Evolutionary conservation across 2,888 invertebrate species (phyloP), one percentile per base, ranked within the genome.

Genomic region (Temnothorax unifasciatus): DNA sequence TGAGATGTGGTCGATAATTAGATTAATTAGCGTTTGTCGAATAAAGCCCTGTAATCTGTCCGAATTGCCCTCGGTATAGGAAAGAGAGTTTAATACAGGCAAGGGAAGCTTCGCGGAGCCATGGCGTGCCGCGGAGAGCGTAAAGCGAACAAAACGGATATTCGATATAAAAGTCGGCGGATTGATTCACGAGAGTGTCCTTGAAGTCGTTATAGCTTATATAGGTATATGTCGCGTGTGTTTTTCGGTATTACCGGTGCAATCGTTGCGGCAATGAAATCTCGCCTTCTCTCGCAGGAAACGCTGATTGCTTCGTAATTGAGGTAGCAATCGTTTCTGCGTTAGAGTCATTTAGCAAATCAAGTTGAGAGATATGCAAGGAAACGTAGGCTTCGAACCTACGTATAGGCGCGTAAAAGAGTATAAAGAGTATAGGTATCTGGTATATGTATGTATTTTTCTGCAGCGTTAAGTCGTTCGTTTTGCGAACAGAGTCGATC

Each of bases 1-100:
- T 88, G 89, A 88, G 88, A 88, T 88, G 87, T 85, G 90, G 88
- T 86, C 91, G 91, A 91, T 94, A 94, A 94, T 93, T 93, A 92
- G 93, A 93, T 94, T 94, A 94, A 94, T 93, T 93, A 93, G 86
- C 91, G 87, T 91, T 91, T 86, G 90, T 85, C 86, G 89, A 91
- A 91, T 89, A 88, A 92, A 90, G 89, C 89, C 92, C 92, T 92
- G 91, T 92, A 92, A 93, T 92, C 91, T 90, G 84, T 76, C 18
- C 34, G 59, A 68, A 82, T 83, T 83, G 64, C 84, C 84, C 86
- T 77, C 44, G 69, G 73, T 75, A 82, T 29, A 29, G 34, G 41
- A 18, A 59, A 59, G 34, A 83, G 54, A 83, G 41, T 63, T 44
- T 75, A 69, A 61, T 61, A 61, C 75, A 63, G 64, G 50, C 69